Evolutionary conservation across 23 tunicate genomes (phyloP).

Genomic region (Trididemnum clinides): DNA sequence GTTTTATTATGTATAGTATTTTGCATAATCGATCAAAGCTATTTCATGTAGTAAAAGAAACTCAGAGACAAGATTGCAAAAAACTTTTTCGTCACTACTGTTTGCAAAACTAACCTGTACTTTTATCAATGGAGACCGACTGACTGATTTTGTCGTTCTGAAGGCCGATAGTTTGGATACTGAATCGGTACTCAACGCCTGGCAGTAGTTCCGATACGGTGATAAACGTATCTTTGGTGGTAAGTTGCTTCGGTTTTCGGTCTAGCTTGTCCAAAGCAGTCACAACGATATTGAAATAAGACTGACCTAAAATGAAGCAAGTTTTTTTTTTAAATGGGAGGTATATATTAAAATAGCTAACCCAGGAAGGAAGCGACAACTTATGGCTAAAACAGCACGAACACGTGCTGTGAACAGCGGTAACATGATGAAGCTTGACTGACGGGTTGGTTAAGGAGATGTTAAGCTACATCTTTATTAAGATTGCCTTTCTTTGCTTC

Average conservation of each 20-base stretch:
- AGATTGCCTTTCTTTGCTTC: no score
- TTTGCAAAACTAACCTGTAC: not conserved
- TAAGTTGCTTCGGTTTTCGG: not conserved
- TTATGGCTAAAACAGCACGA: no score
- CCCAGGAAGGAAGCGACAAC: no score
- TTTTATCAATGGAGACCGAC: not conserved
- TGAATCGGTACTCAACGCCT: constrained; percentile 43
- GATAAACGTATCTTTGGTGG: not conserved
- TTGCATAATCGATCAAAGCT: not conserved
- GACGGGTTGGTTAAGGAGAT: no score
- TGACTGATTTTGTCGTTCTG: constrained; percentile 1
- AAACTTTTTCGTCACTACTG: not conserved
- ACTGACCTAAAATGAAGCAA: not conserved
- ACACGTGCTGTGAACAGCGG: no score
- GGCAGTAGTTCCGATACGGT: constrained; percentile 24
- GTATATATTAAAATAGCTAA: no score
- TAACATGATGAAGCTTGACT: no score
- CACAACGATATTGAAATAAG: not conserved
- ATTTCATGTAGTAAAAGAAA: not conserved
- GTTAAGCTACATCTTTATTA: no score
- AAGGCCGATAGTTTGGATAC: constrained; percentile 41
- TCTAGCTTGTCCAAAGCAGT: not conserved
- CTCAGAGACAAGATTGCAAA: not conserved
- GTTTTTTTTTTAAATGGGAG: no score
- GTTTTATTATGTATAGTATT: not conserved